Evolutionary conservation across 2,797 vertebrate genomes (phyloP), one percentile per base, ranked within the genome.

Genomic region (Microtus californicus): DNA sequence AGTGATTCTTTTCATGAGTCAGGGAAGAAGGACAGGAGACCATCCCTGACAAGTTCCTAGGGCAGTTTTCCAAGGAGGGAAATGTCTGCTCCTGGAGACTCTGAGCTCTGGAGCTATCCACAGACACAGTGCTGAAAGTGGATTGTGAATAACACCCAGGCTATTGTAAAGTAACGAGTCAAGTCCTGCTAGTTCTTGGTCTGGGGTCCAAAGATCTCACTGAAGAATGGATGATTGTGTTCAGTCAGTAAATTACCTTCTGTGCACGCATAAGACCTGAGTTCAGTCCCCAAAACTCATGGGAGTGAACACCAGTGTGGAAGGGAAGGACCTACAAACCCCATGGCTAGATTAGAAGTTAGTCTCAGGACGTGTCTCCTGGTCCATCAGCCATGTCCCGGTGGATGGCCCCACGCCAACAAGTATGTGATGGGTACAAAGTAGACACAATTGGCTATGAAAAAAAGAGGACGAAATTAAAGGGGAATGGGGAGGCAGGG

Each of bases 51-150:
- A 0, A 6, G 6, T 34, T 73, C 19, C 67, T 56, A 17, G 51
- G 37, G 12, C n/a, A 17, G 8, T 37, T 73, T 25, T 23, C 61
- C 4, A 25, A n/a, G 40, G 37, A 40, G 29, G 29, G 9, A 25
- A 4, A 6, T 13, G 0, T 3, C 29, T 2, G 1, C 2, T 19
- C 25, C 7, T 19, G 29, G 80, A 48, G 17, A 65, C 27, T 14
- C 29, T 3, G 6, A 56, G 29, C 27, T 37, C 31, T 0, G n/a
- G 88, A 77, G 89, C 81, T 90, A 86, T 95, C 91, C 91, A 63
- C 3, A 37, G 31, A 29, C 23, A 0, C 37, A 21, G 73, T 76
- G 73, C 73, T 76, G 40, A 76, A 76, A 71, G 17, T 37, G 17
- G 17, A n/a, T 23, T 21, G 14, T 69, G 34, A 10, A 11, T 17